Base-by-base conservation (phyloP, 1,140 invertebrate species). In the Zaprionus tsacasi region DNA sequence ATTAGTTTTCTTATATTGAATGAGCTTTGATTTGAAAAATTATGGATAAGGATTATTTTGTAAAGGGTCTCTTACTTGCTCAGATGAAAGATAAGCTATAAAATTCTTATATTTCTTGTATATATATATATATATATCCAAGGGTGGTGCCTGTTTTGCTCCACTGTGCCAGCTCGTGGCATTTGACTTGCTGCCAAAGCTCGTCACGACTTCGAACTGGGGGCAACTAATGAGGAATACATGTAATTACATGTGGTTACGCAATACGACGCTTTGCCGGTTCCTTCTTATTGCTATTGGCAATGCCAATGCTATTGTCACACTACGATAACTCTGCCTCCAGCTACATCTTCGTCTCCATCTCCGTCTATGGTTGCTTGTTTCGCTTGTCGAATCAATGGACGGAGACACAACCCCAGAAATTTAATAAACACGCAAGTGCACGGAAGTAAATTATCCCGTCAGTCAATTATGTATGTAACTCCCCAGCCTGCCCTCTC, bases 401-500 rank as follows among this genome's bases (percentile, higher is more conserved):
- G 75, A 59, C 70, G 56, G 52, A 81, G 81, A 90, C 85, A 90
- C 85, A 89, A 72, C 70, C 86, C 81, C 69, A 79, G 78, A 81
- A 89, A 89, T 89, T 89, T 89, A 89, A 89, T 89, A 89, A 89
- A 89, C 85, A 89, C 85, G 85, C 85, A 89, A 89, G 81, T 89
- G 86, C 79, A 89, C 76, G 85, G 85, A 89, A 89, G 85, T 89
- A 79, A 89, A 89, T 89, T 89, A 79, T 89, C 71, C 85, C 78
- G 86, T 74, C 85, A 89, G 85, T 90, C 85, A 79, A 89, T 88
- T 81, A 88, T 89, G 78, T 86, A 79, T 79, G 82, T 78, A 52
- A 54, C 56, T 45, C 61, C 55, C 60, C 21, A 15, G 48, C 13
- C 58, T 63, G 45, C 27, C 10, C 59, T 43, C 48, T 58, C 33